Conservation (phyloP, 2,113 vertebrate species). For the Eulemur macaco region DNA sequence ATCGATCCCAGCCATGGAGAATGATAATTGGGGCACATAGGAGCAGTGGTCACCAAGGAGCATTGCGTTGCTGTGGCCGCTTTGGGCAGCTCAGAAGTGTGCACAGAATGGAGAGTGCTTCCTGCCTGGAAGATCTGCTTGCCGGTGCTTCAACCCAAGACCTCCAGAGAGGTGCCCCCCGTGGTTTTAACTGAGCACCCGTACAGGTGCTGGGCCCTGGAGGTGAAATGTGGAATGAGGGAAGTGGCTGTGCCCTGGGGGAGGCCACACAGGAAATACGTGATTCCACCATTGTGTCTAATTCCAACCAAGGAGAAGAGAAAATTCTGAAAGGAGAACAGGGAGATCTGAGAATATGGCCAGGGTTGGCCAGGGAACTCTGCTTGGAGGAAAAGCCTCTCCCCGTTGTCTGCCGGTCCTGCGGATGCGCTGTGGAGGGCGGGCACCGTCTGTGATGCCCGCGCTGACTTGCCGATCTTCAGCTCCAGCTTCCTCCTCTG, state of each 20-base stretch:
- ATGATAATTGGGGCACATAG: too few relatives aligned
- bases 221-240: background rate
- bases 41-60: too few relatives aligned
- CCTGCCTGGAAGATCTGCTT: background rate
- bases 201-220: background rate
- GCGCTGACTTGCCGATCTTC: too few relatives aligned
- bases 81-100: background rate
- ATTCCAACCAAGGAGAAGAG: background rate
- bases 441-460: rapidly evolving
- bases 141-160: background rate
- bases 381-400: background rate
- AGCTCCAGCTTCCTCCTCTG: background rate
- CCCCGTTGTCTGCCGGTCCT: background rate
- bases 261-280: too few relatives aligned
- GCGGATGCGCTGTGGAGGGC: rapidly evolving
- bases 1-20: background rate
- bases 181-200: too few relatives aligned
- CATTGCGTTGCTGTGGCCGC: background rate
- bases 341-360: background rate
- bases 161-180: background rate
- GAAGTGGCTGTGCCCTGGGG: background rate
- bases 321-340: background rate
- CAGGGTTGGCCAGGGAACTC: background rate
- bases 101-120: background rate
- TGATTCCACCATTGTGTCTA: background rate